Base-by-base conservation (phyloP, 2,888 invertebrate genomes). In the Campoplex nolae region DNA sequence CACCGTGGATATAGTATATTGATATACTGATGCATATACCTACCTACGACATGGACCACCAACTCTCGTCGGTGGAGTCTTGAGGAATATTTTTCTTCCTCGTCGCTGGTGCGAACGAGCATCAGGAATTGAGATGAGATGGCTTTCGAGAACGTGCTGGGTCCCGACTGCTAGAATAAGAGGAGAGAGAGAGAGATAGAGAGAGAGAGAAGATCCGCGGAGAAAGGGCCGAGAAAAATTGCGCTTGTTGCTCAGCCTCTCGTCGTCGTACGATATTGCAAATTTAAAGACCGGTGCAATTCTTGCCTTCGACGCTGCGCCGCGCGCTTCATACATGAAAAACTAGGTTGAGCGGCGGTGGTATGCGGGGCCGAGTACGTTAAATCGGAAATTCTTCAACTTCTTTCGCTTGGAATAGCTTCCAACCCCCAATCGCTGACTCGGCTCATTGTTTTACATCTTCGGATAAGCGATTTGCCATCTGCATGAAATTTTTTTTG, bases 201-300 rank as follows among this genome's bases (percentile, higher is more conserved):
- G 38, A 56, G 67, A 75, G 38, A 56, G 13, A 58, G 35, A 68
- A 23, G 23, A 23, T 23, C 23, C 23, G 23, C 23, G 23, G 23
- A 23, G 23, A 32, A 74, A 73, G 13, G 74, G 74, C 54, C n/a
- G 82, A 67, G 77, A 76, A 28, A 67, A n/a, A 83, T 18, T 16
- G 13, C 18, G 13, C 18, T 23, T n/a, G 62, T 45, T 35, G 42
- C 18, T 16, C 32, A 62, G 65, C 23, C 56, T 75, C 80, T 23
- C 23, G 23, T 71, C 23, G 23, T 71, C 81, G 32, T 51, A 74
- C 58, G 74, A 81, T 80, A 88, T 88, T 84, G 84, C 78, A 71
- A 80, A 86, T 81, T 88, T 77, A 85, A 85, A 76, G 76, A 73
- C 76, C 76, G 68, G 16, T 65, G 68, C 65, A 73, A 56, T 65